Evolutionary conservation across 1,140 invertebrate genomes (phyloP).

Genomic region (Drosophila aff.): DNA sequence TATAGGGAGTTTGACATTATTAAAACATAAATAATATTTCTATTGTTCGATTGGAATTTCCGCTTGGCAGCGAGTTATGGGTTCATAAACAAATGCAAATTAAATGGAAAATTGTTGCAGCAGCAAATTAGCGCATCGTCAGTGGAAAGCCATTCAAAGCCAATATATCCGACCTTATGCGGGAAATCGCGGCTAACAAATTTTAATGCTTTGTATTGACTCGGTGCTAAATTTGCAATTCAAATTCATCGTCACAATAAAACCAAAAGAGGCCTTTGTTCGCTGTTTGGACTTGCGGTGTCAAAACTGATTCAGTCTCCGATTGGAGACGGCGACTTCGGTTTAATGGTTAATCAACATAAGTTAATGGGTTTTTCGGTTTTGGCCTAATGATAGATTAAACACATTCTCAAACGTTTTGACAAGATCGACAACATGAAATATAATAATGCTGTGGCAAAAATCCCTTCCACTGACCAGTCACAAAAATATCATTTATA

Average conservation of each 20-base stretch:
- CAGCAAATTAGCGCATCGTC: constrained; percentile 80
- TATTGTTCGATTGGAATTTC: constrained; percentile 74
- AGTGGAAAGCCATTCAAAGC: constrained; percentile 39
- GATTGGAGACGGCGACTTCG: constrained; percentile 51
- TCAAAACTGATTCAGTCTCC: constrained; percentile 57
- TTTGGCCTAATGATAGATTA: constrained; percentile 69
- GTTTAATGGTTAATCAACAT: constrained; percentile 78
- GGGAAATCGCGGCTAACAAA: constrained; percentile 60
- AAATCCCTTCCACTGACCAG: constrained; percentile 3
- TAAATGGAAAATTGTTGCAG: constrained; percentile 74
- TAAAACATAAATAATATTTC: constrained; percentile 80
- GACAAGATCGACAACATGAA: constrained; percentile 44
- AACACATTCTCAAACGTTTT: constrained; percentile 65
- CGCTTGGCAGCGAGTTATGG: constrained; percentile 66
- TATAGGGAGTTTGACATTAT: constrained; percentile 63
- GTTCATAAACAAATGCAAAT: constrained; percentile 81
- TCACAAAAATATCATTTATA: constrained; percentile 52
- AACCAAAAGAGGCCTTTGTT: constrained; percentile 14
- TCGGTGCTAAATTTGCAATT: constrained; percentile 66
- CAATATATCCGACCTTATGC: constrained; percentile 35
- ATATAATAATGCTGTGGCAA: constrained; percentile 37
- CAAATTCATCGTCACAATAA: constrained; percentile 56
- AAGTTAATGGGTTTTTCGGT: constrained; percentile 66
- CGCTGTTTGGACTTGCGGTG: constrained; percentile 42
- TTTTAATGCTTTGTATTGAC: constrained; percentile 76